Conservation (phyloP, 2,113 vertebrate genomes). For the Leptodactylus fuscus region DNA sequence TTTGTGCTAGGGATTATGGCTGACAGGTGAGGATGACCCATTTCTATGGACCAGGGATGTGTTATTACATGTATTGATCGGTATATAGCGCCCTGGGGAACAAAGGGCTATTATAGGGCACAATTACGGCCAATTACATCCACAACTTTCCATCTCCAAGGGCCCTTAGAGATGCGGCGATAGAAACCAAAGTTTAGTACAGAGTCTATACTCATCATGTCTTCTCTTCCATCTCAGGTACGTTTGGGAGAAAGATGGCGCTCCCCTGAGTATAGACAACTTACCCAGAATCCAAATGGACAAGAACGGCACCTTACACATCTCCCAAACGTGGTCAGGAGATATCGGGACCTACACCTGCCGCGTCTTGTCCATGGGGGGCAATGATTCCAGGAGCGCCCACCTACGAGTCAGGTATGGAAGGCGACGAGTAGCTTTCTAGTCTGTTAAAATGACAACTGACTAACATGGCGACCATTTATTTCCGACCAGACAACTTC, state of each 20-base stretch:
- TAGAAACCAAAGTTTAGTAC: no score
- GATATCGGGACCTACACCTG: slow-evolving; percentile 97
- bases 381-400: slow-evolving; percentile 91
- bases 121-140: slow-evolving; percentile 1
- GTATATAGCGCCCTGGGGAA: background rate
- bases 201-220: background rate
- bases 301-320: slow-evolving; percentile 85
- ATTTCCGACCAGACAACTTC: slow-evolving; percentile 82
- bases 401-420: slow-evolving; percentile 91
- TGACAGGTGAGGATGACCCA: background rate
- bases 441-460: no score
- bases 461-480: background rate
- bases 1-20: background rate
- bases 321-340: slow-evolving; percentile 98
- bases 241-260: slow-evolving; percentile 93
- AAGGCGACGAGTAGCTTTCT: background rate
- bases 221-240: slow-evolving; percentile 72
- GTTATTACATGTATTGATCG: background rate
- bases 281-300: slow-evolving; percentile 85
- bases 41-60: background rate
- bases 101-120: background rate
- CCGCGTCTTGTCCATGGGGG: slow-evolving; percentile 87
- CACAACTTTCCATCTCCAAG: background rate
- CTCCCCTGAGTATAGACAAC: slow-evolving; percentile 74
- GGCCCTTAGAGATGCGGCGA: background rate